Conservation (phyloP, 2,888 invertebrate genomes). For the Thereva nobilitata region DNA sequence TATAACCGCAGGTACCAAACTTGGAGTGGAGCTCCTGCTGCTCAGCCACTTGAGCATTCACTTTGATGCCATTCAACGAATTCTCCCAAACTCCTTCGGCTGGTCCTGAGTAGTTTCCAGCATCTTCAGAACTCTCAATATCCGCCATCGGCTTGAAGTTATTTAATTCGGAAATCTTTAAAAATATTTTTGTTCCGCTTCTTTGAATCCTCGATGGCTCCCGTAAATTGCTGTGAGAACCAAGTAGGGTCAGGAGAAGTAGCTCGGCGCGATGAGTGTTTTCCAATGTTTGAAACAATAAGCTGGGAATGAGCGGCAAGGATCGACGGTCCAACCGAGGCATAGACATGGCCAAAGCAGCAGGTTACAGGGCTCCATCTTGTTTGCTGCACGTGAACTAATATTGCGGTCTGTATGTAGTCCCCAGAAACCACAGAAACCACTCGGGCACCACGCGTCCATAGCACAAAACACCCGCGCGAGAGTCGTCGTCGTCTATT, state of each 20-base stretch:
- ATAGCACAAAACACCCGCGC: constrained; percentile 29
- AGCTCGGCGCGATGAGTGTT: too few relatives aligned
- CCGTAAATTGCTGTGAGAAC: constrained; percentile 13
- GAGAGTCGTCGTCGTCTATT: constrained; percentile 11
- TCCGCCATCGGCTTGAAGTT: too few relatives aligned
- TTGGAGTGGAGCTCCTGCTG: too few relatives aligned
- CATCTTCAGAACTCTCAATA: too few relatives aligned
- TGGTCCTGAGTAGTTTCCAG: too few relatives aligned
- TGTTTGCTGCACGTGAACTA: constrained; percentile 23
- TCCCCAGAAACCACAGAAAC: constrained; percentile 12
- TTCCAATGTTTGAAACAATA: neutral
- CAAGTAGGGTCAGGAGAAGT: neutral
- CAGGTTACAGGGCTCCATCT: constrained; percentile 6
- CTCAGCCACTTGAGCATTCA: too few relatives aligned
- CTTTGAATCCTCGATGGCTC: constrained; percentile 14
- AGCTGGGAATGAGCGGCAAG: neutral
- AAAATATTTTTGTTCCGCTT: constrained; percentile 12
- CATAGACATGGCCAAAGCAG: constrained; percentile 1
- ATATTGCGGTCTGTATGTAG: neutral
- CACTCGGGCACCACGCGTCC: constrained; percentile 10
- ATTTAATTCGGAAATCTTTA: constrained; percentile 8
- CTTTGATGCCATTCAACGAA: too few relatives aligned
- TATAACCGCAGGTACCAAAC: too few relatives aligned
- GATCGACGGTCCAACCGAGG: neutral
- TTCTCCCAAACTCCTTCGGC: too few relatives aligned